Conservation (phyloP, 2,797 vertebrate genomes). For the Gambusia yucatana region DNA sequence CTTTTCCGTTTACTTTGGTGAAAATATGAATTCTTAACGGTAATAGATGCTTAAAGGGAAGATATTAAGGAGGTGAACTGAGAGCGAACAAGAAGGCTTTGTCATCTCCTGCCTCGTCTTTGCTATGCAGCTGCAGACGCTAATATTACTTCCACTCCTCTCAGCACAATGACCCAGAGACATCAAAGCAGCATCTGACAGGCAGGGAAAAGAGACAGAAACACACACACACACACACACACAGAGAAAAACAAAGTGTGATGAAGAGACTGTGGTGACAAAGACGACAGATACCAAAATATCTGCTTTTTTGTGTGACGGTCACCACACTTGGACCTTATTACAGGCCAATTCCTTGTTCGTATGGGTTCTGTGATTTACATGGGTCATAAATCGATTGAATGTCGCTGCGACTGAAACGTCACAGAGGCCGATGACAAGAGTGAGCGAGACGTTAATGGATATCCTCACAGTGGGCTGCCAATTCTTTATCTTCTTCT, state of each 20-base stretch:
- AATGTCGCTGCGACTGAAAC: conserved; percentile 15
- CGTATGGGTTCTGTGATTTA: conserved; percentile 13
- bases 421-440: conserved; percentile 20
- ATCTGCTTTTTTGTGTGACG: conserved; percentile 35
- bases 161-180: conserved; percentile 66
- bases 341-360: background rate
- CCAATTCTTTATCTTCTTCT: conserved; percentile 13
- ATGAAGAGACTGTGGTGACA: conserved; percentile 2
- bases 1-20: conserved; percentile 36
- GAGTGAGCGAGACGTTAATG: conserved; percentile 27
- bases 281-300: conserved; percentile 31
- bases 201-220: conserved; percentile 14
- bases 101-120: conserved; percentile 53
- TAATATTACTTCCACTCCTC: conserved; percentile 55
- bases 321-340: conserved; percentile 33
- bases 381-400: conserved; percentile 18
- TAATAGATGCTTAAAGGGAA: conserved; percentile 56
- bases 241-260: conserved; percentile 24
- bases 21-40: conserved; percentile 53
- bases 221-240: background rate
- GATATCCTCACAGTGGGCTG: background rate
- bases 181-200: conserved; percentile 67
- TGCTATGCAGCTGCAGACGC: conserved; percentile 50
- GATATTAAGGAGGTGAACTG: conserved; percentile 38
- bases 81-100: conserved; percentile 57